A percentile compares a stretch with the other conserved stretches of the same genome.
Conservation (phyloP, 2,888 invertebrate genomes). For the Mellilla xanthometata region DNA sequence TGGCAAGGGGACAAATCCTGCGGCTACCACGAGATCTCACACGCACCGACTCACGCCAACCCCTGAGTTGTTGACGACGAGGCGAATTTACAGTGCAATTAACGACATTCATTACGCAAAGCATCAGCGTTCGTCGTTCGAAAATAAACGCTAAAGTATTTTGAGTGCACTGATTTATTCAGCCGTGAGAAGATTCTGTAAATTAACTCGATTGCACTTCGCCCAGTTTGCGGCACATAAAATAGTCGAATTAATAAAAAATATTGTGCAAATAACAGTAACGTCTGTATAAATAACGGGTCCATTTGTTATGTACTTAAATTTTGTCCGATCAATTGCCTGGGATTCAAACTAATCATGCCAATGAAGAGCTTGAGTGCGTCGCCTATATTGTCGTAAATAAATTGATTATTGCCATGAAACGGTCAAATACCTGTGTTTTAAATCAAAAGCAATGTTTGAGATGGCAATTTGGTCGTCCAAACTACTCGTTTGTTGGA, state of each 20-base stretch:
- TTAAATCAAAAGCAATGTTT: constrained; percentile 64
- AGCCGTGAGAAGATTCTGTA: constrained; percentile 41
- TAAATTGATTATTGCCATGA: constrained; percentile 58
- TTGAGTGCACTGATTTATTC: constrained; percentile 53
- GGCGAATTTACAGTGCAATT: constrained; percentile 52
- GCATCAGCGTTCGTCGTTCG: constrained; percentile 45
- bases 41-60: constrained; percentile 46
- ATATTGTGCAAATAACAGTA: constrained; percentile 42
- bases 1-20: constrained; percentile 69
- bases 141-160: constrained; percentile 53
- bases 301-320: constrained; percentile 53
- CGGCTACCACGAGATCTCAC: constrained; percentile 42
- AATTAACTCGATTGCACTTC: constrained; percentile 49
- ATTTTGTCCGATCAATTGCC: constrained; percentile 53
- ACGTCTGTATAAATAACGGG: constrained; percentile 46
- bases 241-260: constrained; percentile 54
- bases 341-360: constrained; percentile 54
- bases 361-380: constrained; percentile 48
- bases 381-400: constrained; percentile 55
- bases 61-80: constrained; percentile 48
- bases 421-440: constrained; percentile 74
- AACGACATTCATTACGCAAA: constrained; percentile 61
- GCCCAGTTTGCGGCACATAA: constrained; percentile 44
- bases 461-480: constrained; percentile 57
- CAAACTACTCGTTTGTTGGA: constrained; percentile 58